Evolutionary conservation across 1,140 invertebrate species (phyloP).

Genomic region (Tetramorium parvispinum): DNA sequence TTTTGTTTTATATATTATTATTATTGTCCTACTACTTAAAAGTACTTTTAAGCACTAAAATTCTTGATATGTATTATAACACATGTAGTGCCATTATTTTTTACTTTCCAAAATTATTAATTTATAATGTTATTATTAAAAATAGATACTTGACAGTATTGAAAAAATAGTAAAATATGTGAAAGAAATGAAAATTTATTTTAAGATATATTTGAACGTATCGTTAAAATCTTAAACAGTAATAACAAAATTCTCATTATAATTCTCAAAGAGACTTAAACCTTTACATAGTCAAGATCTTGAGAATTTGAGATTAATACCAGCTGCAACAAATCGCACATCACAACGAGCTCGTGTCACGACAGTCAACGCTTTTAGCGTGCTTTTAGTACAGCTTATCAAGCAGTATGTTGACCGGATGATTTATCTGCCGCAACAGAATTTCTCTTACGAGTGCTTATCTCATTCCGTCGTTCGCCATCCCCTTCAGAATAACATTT

Average conservation of each 20-base stretch:
- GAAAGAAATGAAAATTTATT: not conserved
- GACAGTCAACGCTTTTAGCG: not conserved
- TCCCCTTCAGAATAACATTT: slow-evolving; percentile 28
- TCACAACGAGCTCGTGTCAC: not conserved
- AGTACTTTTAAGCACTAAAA: not conserved
- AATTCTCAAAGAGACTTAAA: not conserved
- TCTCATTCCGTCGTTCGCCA: slow-evolving; percentile 45
- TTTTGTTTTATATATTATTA: not conserved
- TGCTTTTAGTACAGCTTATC: slow-evolving; percentile 28
- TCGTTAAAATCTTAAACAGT: not conserved
- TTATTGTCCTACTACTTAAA: not conserved
- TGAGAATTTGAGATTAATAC: not conserved
- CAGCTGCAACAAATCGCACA: slow-evolving; percentile 8
- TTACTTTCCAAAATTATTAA: not conserved
- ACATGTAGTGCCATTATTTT: not conserved
- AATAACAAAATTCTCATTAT: not conserved
- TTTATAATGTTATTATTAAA: not conserved
- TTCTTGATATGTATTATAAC: not conserved
- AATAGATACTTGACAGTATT: not conserved
- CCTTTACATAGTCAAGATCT: not conserved
- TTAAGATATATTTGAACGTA: not conserved
- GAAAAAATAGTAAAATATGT: not conserved
- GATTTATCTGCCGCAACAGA: slow-evolving; percentile 46
- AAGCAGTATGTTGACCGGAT: slow-evolving; percentile 42
- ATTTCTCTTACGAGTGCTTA: slow-evolving; percentile 45